A percentile compares a stretch with the other conserved stretches of the same genome.
Conservation (phyloP, 1,140 invertebrate genomes). For the Lineus longissimus region DNA sequence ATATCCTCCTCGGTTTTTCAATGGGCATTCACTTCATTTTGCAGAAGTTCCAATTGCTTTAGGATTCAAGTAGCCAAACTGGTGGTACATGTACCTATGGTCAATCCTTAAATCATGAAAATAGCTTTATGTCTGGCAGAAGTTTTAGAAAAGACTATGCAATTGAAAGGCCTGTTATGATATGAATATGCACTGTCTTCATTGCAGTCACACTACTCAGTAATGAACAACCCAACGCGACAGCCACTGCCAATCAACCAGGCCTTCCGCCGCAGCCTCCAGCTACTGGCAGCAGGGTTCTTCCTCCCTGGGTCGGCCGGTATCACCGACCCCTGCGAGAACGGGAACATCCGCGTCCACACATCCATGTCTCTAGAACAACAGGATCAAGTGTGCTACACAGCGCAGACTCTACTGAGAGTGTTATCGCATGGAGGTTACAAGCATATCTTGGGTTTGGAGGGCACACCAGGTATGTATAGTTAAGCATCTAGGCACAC, state of each 20-base stretch:
- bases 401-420: conserved; percentile 82
- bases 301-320: conserved; percentile 93
- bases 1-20: no score
- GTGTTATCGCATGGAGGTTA: conserved; percentile 88
- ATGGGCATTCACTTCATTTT: no score
- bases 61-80: no score
- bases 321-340: conserved; percentile 90
- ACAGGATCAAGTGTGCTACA: conserved; percentile 82
- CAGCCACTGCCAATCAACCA: conserved; percentile 88
- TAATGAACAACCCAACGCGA: conserved; percentile 91
- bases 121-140: no score
- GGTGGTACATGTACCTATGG: no score
- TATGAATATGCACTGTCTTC: conserved; percentile 1
- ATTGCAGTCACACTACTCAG: conserved; percentile 82
- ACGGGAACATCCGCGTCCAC: conserved; percentile 82
- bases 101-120: no score
- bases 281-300: conserved; percentile 86
- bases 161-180: no score
- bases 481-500: not conserved
- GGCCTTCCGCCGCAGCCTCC: conserved; percentile 81
- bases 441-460: conserved; percentile 77
- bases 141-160: no score
- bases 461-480: conserved; percentile 60
- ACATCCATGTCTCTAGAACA: conserved; percentile 89
- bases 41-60: no score